Conservation (phyloP, 2,797 vertebrate species). For the Silurus lanzhouensis region DNA sequence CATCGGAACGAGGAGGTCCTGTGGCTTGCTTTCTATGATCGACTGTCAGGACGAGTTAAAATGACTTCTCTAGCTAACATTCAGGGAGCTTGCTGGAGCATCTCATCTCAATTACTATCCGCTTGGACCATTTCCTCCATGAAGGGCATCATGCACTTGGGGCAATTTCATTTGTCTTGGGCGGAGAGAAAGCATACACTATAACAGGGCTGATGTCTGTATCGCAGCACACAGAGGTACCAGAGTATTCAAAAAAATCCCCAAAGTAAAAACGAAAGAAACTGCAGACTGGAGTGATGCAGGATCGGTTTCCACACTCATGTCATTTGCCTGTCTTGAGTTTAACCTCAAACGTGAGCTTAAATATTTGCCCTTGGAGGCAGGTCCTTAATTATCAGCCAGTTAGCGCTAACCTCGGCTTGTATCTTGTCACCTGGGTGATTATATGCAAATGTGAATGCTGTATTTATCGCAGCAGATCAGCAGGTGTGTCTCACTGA, state of each 20-base stretch:
- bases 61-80: conserved; percentile 15
- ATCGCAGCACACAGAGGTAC: neutral
- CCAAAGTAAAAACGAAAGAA: neutral
- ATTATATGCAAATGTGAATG: neutral
- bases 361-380: neutral
- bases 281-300: neutral
- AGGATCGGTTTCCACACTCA: neutral
- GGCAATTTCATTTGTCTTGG: conserved; percentile 18
- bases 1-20: neutral
- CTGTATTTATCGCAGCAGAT: neutral
- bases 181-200: neutral
- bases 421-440: neutral
- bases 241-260: neutral
- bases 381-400: neutral
- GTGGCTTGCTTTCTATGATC: neutral
- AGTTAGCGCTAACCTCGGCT: neutral
- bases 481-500: neutral
- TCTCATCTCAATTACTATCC: conserved; percentile 27
- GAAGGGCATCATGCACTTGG: conserved; percentile 28
- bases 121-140: conserved; percentile 28
- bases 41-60: conserved; percentile 4
- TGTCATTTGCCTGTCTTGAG: neutral
- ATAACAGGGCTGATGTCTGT: neutral
- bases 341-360: neutral
- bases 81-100: conserved; percentile 23